phyloP scores from a whole-genome alignment of 2,888 invertebrate species.

The Apomyelois bistriatella region DNA sequence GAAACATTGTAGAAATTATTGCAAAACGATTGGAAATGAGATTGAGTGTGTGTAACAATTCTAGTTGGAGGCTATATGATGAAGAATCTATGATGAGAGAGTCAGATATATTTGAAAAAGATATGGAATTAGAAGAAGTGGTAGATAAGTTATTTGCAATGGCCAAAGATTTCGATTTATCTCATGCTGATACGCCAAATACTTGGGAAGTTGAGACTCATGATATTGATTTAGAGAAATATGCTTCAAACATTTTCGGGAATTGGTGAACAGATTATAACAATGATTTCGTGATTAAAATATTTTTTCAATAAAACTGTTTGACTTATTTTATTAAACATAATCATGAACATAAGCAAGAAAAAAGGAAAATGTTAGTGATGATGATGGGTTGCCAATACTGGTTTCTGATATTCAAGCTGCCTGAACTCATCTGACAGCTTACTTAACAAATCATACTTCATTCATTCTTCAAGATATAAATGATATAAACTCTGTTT shows the following conservation, averaged over 20 bases:
- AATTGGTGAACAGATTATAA: no score
- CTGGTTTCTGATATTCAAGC: no score
- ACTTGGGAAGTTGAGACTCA: neutral
- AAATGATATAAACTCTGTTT: no score
- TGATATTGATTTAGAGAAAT: neutral
- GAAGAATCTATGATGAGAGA: conserved; percentile 3
- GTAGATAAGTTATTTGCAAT: conserved; percentile 7
- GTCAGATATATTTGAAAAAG: conserved; percentile 3
- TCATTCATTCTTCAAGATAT: no score
- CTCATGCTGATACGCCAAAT: neutral
- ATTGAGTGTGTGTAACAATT: neutral
- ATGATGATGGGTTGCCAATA: no score
- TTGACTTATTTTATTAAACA: no score
- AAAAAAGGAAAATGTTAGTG: no score
- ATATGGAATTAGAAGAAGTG: conserved; percentile 10
- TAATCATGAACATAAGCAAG: no score
- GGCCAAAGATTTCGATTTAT: neutral
- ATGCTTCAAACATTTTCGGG: neutral
- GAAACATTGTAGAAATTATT: neutral
- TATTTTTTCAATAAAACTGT: no score
- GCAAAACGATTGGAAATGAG: neutral
- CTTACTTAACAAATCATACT: no score
- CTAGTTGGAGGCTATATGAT: neutral
- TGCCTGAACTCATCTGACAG: no score
- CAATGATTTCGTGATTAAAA: no score